phyloP scores from a whole-genome alignment of 2,888 invertebrate species.

The Carabus problematicus region DNA sequence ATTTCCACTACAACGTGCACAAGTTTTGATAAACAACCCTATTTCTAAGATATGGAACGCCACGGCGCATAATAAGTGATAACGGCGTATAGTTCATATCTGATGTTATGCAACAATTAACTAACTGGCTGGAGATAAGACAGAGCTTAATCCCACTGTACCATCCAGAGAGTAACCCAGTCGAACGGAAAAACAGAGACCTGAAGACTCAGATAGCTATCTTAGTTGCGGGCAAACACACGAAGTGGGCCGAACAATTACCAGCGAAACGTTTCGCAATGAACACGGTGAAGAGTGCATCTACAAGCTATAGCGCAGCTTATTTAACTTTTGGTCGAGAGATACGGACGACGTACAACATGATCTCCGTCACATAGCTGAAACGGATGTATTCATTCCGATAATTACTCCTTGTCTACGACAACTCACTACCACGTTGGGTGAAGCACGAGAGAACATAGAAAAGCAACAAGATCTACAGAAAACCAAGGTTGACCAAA shows the following conservation, averaged over 20 bases:
- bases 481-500: no score
- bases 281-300: slow-evolving; percentile 44
- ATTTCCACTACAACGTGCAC: slow-evolving; percentile 50
- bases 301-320: slow-evolving; percentile 44
- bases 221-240: slow-evolving; percentile 44
- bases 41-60: slow-evolving; percentile 52
- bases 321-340: no score
- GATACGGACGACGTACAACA: no score
- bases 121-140: slow-evolving; percentile 12
- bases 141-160: slow-evolving; percentile 48
- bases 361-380: no score
- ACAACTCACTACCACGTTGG: no score
- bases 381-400: no score
- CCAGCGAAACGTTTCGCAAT: slow-evolving; percentile 47
- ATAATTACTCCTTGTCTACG: no score
- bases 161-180: slow-evolving; percentile 52
- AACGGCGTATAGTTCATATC: slow-evolving; percentile 53
- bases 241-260: no score
- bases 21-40: slow-evolving; percentile 49
- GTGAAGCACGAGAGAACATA: no score
- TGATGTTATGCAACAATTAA: slow-evolving; percentile 51
- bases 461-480: no score
- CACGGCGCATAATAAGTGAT: slow-evolving; percentile 52
- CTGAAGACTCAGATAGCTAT: slow-evolving; percentile 49
- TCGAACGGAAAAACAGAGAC: slow-evolving; percentile 50